phyloP scores from a whole-genome alignment of 2,888 invertebrate genomes.

The Pollenia griseotomentosa region DNA sequence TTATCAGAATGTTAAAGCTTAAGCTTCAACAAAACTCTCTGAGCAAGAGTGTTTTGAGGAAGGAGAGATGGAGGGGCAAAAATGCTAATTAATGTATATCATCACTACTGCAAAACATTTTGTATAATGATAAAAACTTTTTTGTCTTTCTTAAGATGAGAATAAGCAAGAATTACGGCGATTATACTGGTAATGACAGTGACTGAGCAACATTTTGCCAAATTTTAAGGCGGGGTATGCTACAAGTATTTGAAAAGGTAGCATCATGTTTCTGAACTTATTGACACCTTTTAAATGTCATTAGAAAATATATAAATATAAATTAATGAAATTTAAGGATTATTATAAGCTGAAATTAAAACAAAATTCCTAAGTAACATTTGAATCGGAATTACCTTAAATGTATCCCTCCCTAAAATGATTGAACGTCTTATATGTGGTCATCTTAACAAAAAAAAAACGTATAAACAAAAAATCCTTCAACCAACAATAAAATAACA shows the following conservation, averaged over 20 bases:
- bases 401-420: constrained; percentile 16
- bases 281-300: constrained; percentile 76
- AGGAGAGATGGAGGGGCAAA: constrained; percentile 11
- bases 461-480: neutral
- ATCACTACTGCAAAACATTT: constrained; percentile 45
- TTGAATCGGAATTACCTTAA: constrained; percentile 2
- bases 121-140: constrained; percentile 17
- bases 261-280: constrained; percentile 68
- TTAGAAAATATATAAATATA: constrained; percentile 61
- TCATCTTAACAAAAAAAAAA: constrained; percentile 16
- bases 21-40: constrained; percentile 27
- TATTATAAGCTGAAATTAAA: constrained; percentile 11
- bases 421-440: constrained; percentile 22
- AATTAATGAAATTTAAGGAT: constrained; percentile 4
- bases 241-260: constrained; percentile 27
- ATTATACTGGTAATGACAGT: constrained; percentile 26
- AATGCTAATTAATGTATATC: constrained; percentile 63
- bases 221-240: constrained; percentile 14
- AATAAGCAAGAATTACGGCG: constrained; percentile 8
- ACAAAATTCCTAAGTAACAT: neutral
- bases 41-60: no score
- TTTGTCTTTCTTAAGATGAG: constrained; percentile 1
- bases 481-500: constrained; percentile 14
- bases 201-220: neutral
- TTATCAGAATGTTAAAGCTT: constrained; percentile 47